Base-by-base conservation (phyloP, 2,113 vertebrate genomes). In the Felis chaus region DNA sequence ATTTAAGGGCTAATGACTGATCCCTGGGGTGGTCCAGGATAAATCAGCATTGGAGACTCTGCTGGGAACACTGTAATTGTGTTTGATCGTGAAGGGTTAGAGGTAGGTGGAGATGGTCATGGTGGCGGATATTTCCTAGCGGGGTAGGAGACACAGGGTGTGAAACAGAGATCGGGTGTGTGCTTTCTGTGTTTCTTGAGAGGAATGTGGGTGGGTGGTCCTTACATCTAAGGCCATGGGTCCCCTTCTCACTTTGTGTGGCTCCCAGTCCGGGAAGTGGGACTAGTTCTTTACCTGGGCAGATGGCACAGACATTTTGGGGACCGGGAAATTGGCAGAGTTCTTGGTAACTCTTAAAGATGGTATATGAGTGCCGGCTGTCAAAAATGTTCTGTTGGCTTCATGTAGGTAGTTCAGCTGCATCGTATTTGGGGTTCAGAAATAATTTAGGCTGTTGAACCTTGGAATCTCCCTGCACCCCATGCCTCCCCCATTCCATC, bases 181-280 rank as follows among this genome's bases (percentile, higher is more conserved):
- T 29, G 36, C 19, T n/a, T 1, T 3, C 36, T 36, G 41, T 4
- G 0, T 6, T 23, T 27, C 12, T 3, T 1, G 7, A 31, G 21
- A 31, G 29, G 7, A 9, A 31, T 11, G 31, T 7, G 48, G 61
- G 57, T 12, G n/a, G 48, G 53, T 13, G 23, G 23, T 8, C 73
- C 33, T 73, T 11, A 0, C 27, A 0, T 2, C 0, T 18, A 48
- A 27, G 84, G n/a, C 31, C 0, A 0, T 0, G 57, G 36, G 27
- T 48, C 76, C 45, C 33, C 27, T 18, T 83, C 25, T 15, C 31
- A n/a, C 57, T 45, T 5, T 6, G 76, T 14, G 12, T 53, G 45
- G 10, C 61, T 80, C 33, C 39, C 13, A 7, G 1, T n/a, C 76
- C 23, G 0, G 7, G 23, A 9, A 19, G 4, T 10, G 45, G 63